Conservation (phyloP, 2,888 invertebrate genomes). For the Ryuthela nishihirai region DNA sequence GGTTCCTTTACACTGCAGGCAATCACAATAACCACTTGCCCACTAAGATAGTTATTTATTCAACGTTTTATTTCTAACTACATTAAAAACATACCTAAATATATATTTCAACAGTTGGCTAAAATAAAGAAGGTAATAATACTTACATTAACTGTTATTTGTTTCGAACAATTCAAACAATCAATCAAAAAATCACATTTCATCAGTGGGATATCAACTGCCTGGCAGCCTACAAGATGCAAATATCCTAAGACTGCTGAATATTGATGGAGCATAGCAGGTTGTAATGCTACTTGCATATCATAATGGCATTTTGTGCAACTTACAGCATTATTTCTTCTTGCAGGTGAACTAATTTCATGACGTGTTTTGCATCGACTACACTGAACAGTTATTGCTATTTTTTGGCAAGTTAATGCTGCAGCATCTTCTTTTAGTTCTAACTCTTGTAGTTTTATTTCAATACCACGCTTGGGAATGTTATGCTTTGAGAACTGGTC, state of each 20-base stretch:
- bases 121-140: too few relatives aligned
- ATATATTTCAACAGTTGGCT: too few relatives aligned
- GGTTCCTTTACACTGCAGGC: too few relatives aligned
- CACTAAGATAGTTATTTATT: too few relatives aligned
- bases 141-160: conserved; percentile 47
- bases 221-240: conserved; percentile 48
- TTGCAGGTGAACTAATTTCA: conserved; percentile 46
- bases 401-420: conserved; percentile 46
- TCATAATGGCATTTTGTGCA: conserved; percentile 48
- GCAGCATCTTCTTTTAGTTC: conserved; percentile 47
- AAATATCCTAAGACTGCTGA: conserved; percentile 49
- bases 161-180: conserved; percentile 51
- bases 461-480: conserved; percentile 49
- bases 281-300: conserved; percentile 46
- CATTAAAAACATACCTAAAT: not conserved
- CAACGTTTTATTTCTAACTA: too few relatives aligned
- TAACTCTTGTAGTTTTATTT: conserved; percentile 47
- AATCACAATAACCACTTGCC: too few relatives aligned
- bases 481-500: too few relatives aligned
- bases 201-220: conserved; percentile 50
- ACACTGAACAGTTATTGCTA: conserved; percentile 44
- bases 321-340: conserved; percentile 43
- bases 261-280: conserved; percentile 48
- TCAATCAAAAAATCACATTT: conserved; percentile 47
- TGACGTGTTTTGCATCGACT: conserved; percentile 39